A percentile compares a stretch with the other conserved stretches of the same genome.
Conservation (phyloP, 2,113 vertebrate genomes). For the Pygoscelis adeliae region DNA sequence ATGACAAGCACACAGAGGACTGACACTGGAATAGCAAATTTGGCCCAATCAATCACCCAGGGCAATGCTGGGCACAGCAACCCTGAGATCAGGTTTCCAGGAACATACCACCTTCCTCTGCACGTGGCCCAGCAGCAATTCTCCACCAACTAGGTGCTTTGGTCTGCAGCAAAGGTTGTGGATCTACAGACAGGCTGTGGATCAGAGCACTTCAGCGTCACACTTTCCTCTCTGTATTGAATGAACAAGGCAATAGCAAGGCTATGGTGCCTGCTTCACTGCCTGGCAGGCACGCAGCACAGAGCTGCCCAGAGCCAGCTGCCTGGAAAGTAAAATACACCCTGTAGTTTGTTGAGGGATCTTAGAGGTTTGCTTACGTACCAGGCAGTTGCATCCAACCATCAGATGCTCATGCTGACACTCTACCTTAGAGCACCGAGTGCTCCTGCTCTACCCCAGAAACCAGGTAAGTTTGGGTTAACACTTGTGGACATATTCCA, state of each 20-base stretch:
- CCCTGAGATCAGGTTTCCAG: not conserved
- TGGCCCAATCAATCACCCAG: not conserved
- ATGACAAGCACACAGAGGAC: not conserved
- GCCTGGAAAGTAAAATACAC: not conserved
- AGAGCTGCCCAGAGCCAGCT: not conserved
- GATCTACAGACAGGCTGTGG: not conserved
- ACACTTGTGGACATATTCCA: not conserved
- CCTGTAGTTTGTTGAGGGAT: not conserved
- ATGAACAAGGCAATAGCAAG: not conserved
- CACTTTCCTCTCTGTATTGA: not conserved
- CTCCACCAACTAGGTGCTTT: not conserved
- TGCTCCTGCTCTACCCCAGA: not conserved
- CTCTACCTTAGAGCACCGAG: not conserved
- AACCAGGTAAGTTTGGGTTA: not conserved
- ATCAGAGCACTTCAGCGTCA: not conserved
- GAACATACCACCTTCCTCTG: not conserved
- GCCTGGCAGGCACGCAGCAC: not conserved
- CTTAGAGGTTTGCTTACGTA: not conserved
- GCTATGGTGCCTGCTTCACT: not conserved
- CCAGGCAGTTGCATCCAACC: not conserved
- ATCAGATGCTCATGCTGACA: not conserved
- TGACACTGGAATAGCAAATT: not conserved
- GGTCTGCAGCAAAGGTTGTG: not conserved
- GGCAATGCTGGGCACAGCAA: not conserved
- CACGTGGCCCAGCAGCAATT: not conserved